phyloP scores from a whole-genome alignment of 2,113 vertebrate species.

The Psettodes erumei region DNA sequence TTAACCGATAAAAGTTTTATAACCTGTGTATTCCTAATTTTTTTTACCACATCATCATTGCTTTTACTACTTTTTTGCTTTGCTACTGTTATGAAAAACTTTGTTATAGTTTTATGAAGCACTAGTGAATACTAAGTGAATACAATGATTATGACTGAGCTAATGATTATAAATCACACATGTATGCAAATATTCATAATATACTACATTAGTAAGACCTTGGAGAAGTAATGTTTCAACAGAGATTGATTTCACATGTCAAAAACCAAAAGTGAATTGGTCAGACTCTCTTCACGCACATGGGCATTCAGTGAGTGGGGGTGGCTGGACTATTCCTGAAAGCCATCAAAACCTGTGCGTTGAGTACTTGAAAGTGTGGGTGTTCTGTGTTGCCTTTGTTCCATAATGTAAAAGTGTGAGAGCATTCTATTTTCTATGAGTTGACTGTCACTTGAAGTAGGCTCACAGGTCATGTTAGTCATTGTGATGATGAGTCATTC shows the following conservation, averaged over 20 bases:
- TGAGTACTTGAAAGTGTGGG: conserved; percentile 52
- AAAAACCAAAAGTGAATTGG: conserved; percentile 15
- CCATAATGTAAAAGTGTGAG: conserved; percentile 35
- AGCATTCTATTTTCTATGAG: conserved; percentile 60
- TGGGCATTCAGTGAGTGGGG: conserved; percentile 30
- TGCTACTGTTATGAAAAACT: neutral
- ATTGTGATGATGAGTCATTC: conserved; percentile 78
- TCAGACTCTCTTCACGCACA: conserved; percentile 17
- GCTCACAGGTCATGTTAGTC: conserved; percentile 74
- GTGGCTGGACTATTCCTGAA: conserved; percentile 54
- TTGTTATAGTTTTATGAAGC: neutral
- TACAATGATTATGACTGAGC: neutral
- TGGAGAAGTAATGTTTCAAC: neutral
- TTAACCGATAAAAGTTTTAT: neutral
- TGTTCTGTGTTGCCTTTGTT: conserved; percentile 32
- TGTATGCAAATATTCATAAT: neutral
- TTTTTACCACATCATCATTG: neutral
- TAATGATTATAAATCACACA: neutral
- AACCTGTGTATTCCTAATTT: neutral
- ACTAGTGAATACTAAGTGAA: neutral
- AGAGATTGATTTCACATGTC: conserved; percentile 10
- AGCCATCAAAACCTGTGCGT: conserved; percentile 38
- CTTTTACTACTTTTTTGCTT: neutral
- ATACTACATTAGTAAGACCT: neutral
- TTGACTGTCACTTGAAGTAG: conserved; percentile 74